Percentiles rank a stretch among this genome's conserved stretches.
Conservation (phyloP, 2,888 invertebrate species). For the Polydesmus complanatus region DNA sequence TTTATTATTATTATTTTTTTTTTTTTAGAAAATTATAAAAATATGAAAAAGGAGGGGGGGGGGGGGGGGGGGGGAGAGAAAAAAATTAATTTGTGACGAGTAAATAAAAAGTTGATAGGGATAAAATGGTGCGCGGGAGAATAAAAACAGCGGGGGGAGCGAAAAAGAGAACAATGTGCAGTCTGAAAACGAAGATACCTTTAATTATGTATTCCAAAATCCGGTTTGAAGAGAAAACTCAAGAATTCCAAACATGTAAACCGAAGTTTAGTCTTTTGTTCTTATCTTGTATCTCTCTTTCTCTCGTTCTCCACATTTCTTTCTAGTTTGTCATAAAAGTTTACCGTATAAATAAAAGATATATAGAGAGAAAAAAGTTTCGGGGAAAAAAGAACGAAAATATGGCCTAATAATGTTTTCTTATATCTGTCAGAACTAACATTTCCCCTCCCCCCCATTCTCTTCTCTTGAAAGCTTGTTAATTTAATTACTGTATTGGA, state of each 20-base stretch:
- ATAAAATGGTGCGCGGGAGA: too few relatives aligned
- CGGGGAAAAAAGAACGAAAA: neutral
- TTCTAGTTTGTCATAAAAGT: neutral
- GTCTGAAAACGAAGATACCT: neutral
- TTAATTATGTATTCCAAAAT: neutral
- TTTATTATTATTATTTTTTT: too few relatives aligned
- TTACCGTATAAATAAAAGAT: neutral
- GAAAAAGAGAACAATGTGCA: too few relatives aligned
- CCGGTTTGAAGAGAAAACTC: neutral
- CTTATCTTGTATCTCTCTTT: neutral
- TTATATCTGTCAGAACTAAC: neutral
- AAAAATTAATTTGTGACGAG: too few relatives aligned
- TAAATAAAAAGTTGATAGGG: too few relatives aligned
- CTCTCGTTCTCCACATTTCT: neutral
- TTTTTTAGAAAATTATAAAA: too few relatives aligned
- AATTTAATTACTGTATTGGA: too few relatives aligned
- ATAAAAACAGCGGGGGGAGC: too few relatives aligned
- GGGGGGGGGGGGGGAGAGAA: too few relatives aligned
- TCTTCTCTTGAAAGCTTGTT: too few relatives aligned
- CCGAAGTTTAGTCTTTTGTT: neutral
- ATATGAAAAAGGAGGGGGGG: too few relatives aligned
- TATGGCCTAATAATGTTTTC: neutral
- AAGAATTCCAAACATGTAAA: neutral
- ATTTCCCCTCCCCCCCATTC: too few relatives aligned
- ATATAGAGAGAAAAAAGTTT: neutral